Evolutionary conservation across 2,113 vertebrate genomes (phyloP), one percentile per base, ranked within the genome.

Genomic region (Isichthys henryi): DNA sequence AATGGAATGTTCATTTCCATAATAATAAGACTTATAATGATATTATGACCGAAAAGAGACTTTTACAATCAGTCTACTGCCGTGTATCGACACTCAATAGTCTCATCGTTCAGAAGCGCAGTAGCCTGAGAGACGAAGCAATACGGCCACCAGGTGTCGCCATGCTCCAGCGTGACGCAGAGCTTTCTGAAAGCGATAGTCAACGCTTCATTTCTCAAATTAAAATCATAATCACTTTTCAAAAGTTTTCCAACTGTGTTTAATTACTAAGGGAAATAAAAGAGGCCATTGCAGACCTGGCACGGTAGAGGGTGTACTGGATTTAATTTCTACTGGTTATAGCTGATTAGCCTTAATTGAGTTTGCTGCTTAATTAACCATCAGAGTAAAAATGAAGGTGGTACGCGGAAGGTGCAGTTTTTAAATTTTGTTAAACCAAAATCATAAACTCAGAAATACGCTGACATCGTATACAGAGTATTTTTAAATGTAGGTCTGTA

Each of bases 81-180:
- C 19, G 19, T 27, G 49, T 27, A n/a, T 52, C 15, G 6, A 43
- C 7, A 48, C 2, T 23, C 45, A 48, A 46, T 11, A 2, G 27
- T 23, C 39, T n/a, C 43, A 10, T 46, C 82, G 49, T 39, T 39
- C 31, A 77, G 35, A 48, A 45, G 80, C 15, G 15, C n/a, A 49
- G 43, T 17, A 19, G 21, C 82, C 5, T 0, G 4, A 5, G 3
- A 35, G 74, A 0, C 27, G 15, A 7, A 6, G 74, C 70, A n/a
- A 9, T 4, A 43, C 48, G 50, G 49, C 74, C 88, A 82, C 88
- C 88, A 89, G 88, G 88, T 53, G 88, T 50, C 70, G 35, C 70
- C 31, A 82, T 82, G 48, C 49, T 53, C 48, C 27, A 89, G 48
- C 70, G n/a, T 82, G 35, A 82, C 10, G 27, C 15, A 43, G 23